Base-by-base conservation (phyloP, 2,888 invertebrate genomes). In the Poecilus cupreus region DNA sequence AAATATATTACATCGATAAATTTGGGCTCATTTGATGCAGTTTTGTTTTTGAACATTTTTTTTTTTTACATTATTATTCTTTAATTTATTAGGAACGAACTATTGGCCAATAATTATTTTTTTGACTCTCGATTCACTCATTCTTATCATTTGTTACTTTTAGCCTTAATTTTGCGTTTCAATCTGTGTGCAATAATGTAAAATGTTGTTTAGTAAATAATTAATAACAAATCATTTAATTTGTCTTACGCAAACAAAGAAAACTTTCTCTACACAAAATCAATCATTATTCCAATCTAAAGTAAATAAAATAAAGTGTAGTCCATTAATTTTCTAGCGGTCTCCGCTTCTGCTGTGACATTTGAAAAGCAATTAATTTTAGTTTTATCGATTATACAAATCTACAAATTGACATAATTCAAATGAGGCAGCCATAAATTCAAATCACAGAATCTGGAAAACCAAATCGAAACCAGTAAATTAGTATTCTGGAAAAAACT, bases 351-450 rank as follows among this genome's bases (percentile, higher is more conserved):
- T 54, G 13, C 20, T 54, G 54, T 54, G 54, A 18, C 54, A 22
- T 54, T 54, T 22, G 22, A 54, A 54, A 54, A 54, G 11, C 60
- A 60, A 60, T 60, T 60, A 60, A 60, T 60, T 54, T 26, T 22
- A 6, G 8, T 22, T 60, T 60, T 60, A 60, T 60, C 60, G 60
- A 60, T 60, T 54, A 54, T 54, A 18, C 20, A 54, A 60, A 60
- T 60, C 60, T 60, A 60, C 60, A 60, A 60, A 60, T 26, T 60
- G 60, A 54, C 54, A 54, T 54, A 54, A 54, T 54, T 60, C 60
- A 60, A 60, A 26, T 60, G 26, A 60, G n/a, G n/a, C 3, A 22
- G 54, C 54, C 11, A 26, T 60, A 60, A 60, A 54, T 54, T 54
- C 54, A 54, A 54, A 54, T 54, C 54, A 54, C 54, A 54, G 60